phyloP scores from a whole-genome alignment of 2,888 invertebrate genomes.

The Acanthosepion lycidas region DNA sequence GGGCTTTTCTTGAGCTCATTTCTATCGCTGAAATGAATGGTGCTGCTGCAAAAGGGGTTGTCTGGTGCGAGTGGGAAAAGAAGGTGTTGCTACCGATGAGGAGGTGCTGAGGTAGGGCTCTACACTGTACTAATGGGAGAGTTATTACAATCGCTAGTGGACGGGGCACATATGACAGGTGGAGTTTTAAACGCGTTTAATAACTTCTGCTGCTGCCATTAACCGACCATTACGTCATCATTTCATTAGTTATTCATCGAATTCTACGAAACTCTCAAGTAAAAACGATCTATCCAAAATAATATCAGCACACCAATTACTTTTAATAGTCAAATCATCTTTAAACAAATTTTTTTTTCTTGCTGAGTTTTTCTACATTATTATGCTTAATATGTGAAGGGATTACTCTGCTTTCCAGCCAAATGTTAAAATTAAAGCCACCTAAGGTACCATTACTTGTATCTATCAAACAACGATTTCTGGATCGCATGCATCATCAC shows the following conservation, averaged over 20 bases:
- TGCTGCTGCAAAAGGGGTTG: not conserved
- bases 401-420: too few species aligned
- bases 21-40: not conserved
- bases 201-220: not conserved
- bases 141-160: not conserved
- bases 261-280: not conserved
- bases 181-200: not conserved
- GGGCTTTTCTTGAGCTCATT: conserved; percentile 10
- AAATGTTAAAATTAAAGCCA: too few species aligned
- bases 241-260: not conserved
- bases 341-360: too few species aligned
- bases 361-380: too few species aligned
- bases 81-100: conserved; percentile 3
- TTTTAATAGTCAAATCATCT: not conserved
- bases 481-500: too few species aligned
- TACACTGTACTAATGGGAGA: not conserved
- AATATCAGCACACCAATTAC: not conserved
- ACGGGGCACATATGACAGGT: not conserved
- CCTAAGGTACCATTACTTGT: too few species aligned
- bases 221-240: not conserved
- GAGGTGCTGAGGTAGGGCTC: not conserved
- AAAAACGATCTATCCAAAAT: not conserved
- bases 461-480: too few species aligned
- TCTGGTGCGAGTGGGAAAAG: not conserved
- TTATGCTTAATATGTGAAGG: too few species aligned